These are phyloP conservation scores for Parnassius mnemosyne DNA, from an alignment of 2,888 invertebrate species.

Conservation along the genomic window DNA sequence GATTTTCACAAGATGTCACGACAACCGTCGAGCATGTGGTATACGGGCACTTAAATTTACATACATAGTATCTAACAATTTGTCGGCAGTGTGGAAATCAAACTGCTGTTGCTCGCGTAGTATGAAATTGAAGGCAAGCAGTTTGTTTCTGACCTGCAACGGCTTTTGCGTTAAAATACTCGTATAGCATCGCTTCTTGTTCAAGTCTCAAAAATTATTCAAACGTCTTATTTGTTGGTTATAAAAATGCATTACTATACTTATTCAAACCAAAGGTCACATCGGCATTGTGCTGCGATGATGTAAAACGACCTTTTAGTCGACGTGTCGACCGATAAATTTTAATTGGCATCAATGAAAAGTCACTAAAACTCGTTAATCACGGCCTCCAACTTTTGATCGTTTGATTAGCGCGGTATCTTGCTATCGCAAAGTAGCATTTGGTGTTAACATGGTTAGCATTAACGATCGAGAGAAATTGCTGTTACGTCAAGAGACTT, in stretches of 20 bases:
- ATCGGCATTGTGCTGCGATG: slow-evolving; percentile 14
- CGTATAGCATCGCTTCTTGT: not conserved
- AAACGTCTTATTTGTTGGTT: not conserved
- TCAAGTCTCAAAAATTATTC: not conserved
- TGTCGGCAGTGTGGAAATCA: too few species aligned
- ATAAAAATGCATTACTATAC: slow-evolving; percentile 15
- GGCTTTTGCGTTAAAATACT: not conserved
- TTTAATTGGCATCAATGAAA: slow-evolving; percentile 23
- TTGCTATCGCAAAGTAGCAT: slow-evolving; percentile 11
- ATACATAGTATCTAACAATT: too few species aligned
- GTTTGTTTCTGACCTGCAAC: too few species aligned
- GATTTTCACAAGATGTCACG: too few species aligned
- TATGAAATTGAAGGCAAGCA: too few species aligned
- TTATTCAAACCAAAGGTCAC: slow-evolving; percentile 18
- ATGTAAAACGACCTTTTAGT: slow-evolving; percentile 23
- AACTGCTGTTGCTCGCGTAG: too few species aligned
- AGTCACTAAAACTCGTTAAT: slow-evolving; percentile 17
- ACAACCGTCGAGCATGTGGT: too few species aligned
- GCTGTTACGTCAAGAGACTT: slow-evolving; percentile 16
- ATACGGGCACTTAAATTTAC: too few species aligned
- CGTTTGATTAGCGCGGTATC: slow-evolving; percentile 22
- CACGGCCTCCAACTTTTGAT: slow-evolving; percentile 19
- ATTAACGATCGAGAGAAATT: slow-evolving; percentile 23
- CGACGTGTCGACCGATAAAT: slow-evolving; percentile 10
- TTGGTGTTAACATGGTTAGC: slow-evolving; percentile 23